These are phyloP conservation scores for Bufotes viridis DNA, from an alignment of 2,797 vertebrate species.

Conservation along the genomic window DNA sequence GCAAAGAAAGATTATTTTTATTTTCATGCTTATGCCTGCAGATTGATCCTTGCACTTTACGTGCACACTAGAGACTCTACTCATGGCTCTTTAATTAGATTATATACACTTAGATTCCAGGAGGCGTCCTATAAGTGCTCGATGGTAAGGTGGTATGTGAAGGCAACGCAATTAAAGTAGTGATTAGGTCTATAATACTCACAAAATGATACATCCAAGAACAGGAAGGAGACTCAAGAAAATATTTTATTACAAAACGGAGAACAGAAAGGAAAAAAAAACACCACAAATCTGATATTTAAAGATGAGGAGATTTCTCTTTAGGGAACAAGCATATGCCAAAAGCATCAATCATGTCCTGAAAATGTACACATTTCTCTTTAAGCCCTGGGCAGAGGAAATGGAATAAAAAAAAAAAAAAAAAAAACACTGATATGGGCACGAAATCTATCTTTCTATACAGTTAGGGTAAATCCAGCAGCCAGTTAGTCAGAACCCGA, in stretches of 20 bases:
- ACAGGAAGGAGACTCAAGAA: constrained; percentile 12
- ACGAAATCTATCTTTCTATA: accelerated
- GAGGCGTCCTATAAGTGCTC: constrained; percentile 38
- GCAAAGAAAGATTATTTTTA: background rate
- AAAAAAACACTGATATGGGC: background rate
- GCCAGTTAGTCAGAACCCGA: constrained; percentile 80
- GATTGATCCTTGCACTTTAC: constrained; percentile 43
- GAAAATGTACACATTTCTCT: background rate
- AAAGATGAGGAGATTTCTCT: background rate
- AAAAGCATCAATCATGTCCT: constrained; percentile 35
- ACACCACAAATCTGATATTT: background rate
- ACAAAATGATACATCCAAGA: background rate
- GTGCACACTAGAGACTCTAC: constrained; percentile 5
- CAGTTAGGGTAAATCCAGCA: accelerated
- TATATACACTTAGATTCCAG: constrained; percentile 28
- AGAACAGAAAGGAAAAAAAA: background rate
- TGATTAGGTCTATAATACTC: background rate
- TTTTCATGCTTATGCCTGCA: background rate
- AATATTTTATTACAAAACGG: constrained; percentile 53
- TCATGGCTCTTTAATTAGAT: constrained; percentile 40
- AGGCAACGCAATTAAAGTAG: constrained; percentile 29
- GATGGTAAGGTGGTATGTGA: background rate
- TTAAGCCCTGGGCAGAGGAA: background rate
- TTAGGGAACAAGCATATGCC: background rate
- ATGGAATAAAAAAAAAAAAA: background rate